These are phyloP conservation scores for Gymnarchus niloticus DNA, from an alignment of 2,113 vertebrate genomes.

Conservation along the genomic window DNA sequence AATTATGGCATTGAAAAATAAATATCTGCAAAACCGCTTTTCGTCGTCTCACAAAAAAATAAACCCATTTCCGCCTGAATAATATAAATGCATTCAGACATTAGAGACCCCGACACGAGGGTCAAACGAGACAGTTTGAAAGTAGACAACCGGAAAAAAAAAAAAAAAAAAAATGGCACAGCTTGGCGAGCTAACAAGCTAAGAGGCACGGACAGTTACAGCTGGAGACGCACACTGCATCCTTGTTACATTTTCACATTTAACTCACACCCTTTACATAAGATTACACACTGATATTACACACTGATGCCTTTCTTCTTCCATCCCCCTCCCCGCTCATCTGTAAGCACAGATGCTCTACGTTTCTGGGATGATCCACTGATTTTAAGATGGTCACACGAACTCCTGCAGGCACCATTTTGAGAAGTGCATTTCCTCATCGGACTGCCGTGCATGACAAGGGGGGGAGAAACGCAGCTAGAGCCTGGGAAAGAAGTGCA, in stretches of 20 bases:
- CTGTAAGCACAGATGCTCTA: neutral
- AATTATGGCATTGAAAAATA: neutral
- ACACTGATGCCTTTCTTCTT: neutral
- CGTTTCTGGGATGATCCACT: conserved; percentile 15
- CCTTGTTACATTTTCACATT: neutral
- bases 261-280: neutral
- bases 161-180: conserved; percentile 3
- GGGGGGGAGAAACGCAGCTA: conserved; percentile 3
- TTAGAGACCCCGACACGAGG: neutral
- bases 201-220: neutral
- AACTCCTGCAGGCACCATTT: conserved; percentile 34
- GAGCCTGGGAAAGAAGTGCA: neutral
- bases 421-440: conserved; percentile 29
- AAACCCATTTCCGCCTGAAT: neutral
- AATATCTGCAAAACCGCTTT: neutral
- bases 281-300: neutral
- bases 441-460: conserved; percentile 10
- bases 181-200: neutral
- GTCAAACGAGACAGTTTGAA: neutral
- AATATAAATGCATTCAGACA: neutral
- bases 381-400: conserved; percentile 34
- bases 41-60: neutral
- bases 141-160: neutral
- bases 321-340: neutral
- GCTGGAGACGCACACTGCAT: neutral